Conservation (phyloP, 92 coral and sea anemone genomes). For the Palythoa caribaeorum region DNA sequence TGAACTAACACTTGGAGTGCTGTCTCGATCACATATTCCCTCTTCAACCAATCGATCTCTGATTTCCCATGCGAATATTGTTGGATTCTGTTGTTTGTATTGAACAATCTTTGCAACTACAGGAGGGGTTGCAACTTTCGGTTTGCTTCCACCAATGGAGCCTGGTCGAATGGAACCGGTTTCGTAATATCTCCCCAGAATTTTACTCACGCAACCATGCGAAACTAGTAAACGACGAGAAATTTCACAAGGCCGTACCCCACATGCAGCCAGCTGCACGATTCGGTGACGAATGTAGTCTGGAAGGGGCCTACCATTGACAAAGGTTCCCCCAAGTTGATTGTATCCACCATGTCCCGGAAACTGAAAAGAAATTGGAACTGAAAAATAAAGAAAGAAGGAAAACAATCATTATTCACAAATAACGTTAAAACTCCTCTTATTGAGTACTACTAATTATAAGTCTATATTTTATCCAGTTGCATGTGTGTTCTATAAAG, state of each 20-base stretch:
- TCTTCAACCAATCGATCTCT: conserved; percentile 98
- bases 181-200: conserved; percentile 92
- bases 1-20: conserved; percentile 98
- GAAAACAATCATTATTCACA: not conserved
- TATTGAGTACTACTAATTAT: no score
- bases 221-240: conserved; percentile 92
- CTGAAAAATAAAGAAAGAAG: conserved; percentile 43
- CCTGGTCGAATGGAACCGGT: conserved; percentile 98
- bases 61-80: conserved; percentile 99
- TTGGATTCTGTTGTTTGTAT: conserved; percentile 99
- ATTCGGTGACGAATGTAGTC: conserved; percentile 98
- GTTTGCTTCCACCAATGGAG: conserved; percentile 98
- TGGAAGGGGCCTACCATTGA: conserved; percentile 95
- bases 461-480: no score
- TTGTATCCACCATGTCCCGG: conserved; percentile 92
- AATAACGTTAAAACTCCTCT: no score
- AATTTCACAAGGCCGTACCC: conserved; percentile 97
- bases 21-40: conserved; percentile 96
- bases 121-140: conserved; percentile 99
- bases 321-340: conserved; percentile 94
- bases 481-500: no score
- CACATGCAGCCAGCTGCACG: conserved; percentile 95
- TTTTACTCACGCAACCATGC: conserved; percentile 97
- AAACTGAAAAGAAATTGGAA: conserved; percentile 83
- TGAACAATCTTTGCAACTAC: conserved; percentile 95